These are phyloP conservation scores for Dexiosoma caninum DNA, from an alignment of 2,888 invertebrate species.

Conservation along the genomic window DNA sequence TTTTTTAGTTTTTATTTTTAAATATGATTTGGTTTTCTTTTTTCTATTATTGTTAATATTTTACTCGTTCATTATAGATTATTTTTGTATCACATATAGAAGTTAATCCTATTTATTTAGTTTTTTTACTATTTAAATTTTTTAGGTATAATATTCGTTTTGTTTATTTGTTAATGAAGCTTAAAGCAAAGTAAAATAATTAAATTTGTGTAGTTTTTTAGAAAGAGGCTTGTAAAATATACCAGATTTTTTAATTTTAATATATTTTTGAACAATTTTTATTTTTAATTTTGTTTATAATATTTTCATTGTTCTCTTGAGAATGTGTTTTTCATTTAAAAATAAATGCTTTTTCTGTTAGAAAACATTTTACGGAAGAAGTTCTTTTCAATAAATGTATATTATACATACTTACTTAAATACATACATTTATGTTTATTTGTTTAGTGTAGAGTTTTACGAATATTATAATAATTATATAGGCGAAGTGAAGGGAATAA, in stretches of 20 bases:
- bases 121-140: not conserved
- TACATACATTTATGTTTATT: too few species aligned
- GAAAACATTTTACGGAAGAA: conserved; percentile 58
- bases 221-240: conserved; percentile 70
- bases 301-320: conserved; percentile 18
- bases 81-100: conserved; percentile 57
- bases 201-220: conserved; percentile 42
- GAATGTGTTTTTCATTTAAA: conserved; percentile 43
- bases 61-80: too few species aligned
- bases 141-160: conserved; percentile 29
- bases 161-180: conserved; percentile 29
- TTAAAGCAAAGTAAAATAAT: conserved; percentile 48
- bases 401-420: not conserved
- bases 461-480: too few species aligned
- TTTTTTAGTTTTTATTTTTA: too few species aligned
- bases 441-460: conserved; percentile 39
- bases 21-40: too few species aligned
- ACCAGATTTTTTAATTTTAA: too few species aligned
- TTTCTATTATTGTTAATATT: too few species aligned
- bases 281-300: conserved; percentile 55
- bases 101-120: conserved; percentile 40
- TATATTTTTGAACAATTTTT: too few species aligned
- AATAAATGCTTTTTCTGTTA: conserved; percentile 63
- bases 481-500: too few species aligned
- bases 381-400: conserved; percentile 28